Conservation (phyloP, 2,113 vertebrate species). For the Hucho hucho region DNA sequence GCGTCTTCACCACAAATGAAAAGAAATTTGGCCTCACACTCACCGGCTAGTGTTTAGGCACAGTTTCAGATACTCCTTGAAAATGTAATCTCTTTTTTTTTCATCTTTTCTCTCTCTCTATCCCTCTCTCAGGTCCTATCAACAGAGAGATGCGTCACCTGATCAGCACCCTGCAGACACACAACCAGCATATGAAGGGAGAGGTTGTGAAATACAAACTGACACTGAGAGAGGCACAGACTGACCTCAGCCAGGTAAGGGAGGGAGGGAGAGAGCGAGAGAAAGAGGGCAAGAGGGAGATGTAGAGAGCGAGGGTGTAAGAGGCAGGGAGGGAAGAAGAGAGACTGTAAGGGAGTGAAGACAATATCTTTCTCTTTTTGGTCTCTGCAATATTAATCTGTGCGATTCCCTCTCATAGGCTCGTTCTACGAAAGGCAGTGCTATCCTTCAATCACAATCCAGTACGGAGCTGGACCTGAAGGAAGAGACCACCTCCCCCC, state of each 20-base stretch:
- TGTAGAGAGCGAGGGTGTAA: not conserved
- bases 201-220: slow-evolving; percentile 92
- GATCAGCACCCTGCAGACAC: slow-evolving; percentile 95
- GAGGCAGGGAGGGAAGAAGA: not conserved
- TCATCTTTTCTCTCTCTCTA: not conserved
- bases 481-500: slow-evolving; percentile 78
- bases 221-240: slow-evolving; percentile 87
- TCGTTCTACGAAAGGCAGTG: slow-evolving; percentile 82
- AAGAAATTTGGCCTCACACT: no score
- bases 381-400: not conserved
- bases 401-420: slow-evolving; percentile 45
- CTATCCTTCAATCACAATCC: slow-evolving; percentile 89
- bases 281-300: not conserved
- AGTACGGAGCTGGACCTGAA: slow-evolving; percentile 88
- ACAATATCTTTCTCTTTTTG: no score
- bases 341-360: not conserved
- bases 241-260: slow-evolving; percentile 88
- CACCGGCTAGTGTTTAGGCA: not conserved
- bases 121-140: slow-evolving; percentile 81
- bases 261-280: not conserved
- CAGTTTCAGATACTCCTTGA: no score
- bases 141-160: slow-evolving; percentile 97
- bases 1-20: no score
- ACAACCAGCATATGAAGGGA: slow-evolving; percentile 97
- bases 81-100: not conserved